These are phyloP conservation scores for Silurus lanzhouensis DNA, from an alignment of 2,797 vertebrate species.

Conservation along the genomic window DNA sequence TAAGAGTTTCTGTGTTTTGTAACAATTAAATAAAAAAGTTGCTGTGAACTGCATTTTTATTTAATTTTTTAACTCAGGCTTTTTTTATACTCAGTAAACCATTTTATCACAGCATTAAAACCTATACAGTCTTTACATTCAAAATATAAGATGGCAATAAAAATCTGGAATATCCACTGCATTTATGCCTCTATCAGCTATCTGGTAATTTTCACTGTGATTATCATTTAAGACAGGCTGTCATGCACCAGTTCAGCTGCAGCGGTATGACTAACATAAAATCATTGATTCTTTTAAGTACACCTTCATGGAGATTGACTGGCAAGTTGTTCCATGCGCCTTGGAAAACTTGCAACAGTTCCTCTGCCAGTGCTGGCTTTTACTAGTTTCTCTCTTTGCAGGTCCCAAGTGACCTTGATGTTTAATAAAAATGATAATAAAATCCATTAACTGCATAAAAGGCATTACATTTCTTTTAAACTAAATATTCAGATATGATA, in stretches of 20 bases:
- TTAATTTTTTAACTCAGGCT: too few species aligned
- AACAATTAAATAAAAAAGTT: too few species aligned
- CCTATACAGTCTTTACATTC: neutral
- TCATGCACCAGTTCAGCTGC: neutral
- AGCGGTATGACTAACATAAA: constrained; percentile 7
- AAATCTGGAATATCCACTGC: neutral
- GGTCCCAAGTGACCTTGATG: neutral
- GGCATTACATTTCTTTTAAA: neutral
- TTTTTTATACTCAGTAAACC: neutral
- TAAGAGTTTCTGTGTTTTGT: neutral
- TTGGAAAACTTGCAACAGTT: neutral
- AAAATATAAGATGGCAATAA: neutral
- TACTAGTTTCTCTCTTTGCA: neutral
- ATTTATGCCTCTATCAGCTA: neutral
- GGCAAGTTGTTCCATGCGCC: neutral
- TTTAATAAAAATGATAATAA: neutral
- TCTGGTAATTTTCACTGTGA: neutral
- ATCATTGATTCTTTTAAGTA: neutral
- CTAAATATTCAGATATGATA: neutral
- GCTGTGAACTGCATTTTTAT: too few species aligned
- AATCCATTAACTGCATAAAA: neutral
- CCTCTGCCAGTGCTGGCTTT: neutral
- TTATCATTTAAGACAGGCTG: constrained; percentile 8
- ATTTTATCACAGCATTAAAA: neutral
- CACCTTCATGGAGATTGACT: neutral